Evolutionary conservation across 2,888 invertebrate species (phyloP).

Genomic region (Seladonia tumulorum): DNA sequence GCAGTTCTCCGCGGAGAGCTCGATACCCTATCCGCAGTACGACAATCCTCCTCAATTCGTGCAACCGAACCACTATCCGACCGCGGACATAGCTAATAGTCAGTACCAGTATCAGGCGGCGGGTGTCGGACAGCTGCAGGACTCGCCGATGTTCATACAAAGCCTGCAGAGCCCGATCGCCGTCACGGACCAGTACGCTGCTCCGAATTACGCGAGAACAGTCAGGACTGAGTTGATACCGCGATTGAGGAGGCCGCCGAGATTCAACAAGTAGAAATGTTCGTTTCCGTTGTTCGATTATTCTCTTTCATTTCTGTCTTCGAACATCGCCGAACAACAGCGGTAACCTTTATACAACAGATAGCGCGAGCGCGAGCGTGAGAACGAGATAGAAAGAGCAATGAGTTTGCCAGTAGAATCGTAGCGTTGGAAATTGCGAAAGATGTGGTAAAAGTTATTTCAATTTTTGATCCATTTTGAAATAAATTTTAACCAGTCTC

Average conservation of each 20-base stretch:
- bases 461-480: conserved; percentile 84
- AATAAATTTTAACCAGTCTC: conserved; percentile 82
- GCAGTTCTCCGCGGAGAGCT: conserved; percentile 76
- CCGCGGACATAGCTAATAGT: conserved; percentile 71
- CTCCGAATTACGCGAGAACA: conserved; percentile 76
- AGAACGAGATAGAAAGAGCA: background rate
- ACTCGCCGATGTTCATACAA: conserved; percentile 78
- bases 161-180: conserved; percentile 77
- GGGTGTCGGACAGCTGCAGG: conserved; percentile 75
- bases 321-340: background rate
- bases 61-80: conserved; percentile 77
- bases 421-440: conserved; percentile 36
- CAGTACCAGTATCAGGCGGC: conserved; percentile 76
- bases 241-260: conserved; percentile 74
- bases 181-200: conserved; percentile 77
- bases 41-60: conserved; percentile 77
- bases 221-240: conserved; percentile 77
- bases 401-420: conserved; percentile 48
- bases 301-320: background rate
- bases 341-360: background rate
- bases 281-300: conserved; percentile 16
- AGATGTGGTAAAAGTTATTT: conserved; percentile 82
- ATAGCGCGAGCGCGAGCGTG: background rate
- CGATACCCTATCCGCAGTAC: conserved; percentile 77
- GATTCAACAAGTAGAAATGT: conserved; percentile 75